Conservation (phyloP, 1,140 invertebrate genomes). For the Drosophila repleta region DNA sequence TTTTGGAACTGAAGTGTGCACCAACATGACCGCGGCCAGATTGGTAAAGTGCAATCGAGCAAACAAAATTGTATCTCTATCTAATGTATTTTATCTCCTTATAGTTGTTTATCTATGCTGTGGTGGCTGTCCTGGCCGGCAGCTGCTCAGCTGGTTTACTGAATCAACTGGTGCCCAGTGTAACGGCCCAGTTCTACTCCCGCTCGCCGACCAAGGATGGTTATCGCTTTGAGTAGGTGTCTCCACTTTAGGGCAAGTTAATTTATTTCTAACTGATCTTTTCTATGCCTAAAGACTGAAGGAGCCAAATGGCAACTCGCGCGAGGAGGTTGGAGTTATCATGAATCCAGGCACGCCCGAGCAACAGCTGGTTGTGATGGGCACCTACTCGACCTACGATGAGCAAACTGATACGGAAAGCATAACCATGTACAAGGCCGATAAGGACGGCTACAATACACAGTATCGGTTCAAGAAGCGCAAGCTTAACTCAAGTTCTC, state of each 20-base stretch:
- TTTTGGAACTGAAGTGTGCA: conserved; percentile 65
- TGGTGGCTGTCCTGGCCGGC: conserved; percentile 60
- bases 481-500: conserved; percentile 61
- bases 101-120: conserved; percentile 57
- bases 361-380: conserved; percentile 78
- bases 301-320: conserved; percentile 73
- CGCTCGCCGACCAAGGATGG: conserved; percentile 60
- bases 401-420: conserved; percentile 76
- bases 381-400: conserved; percentile 61
- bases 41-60: conserved; percentile 56
- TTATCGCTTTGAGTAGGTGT: conserved; percentile 67
- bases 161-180: conserved; percentile 46
- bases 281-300: conserved; percentile 33
- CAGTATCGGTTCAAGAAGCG: conserved; percentile 76
- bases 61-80: not conserved
- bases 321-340: conserved; percentile 75
- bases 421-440: conserved; percentile 78
- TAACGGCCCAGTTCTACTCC: conserved; percentile 49
- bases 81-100: not conserved
- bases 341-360: conserved; percentile 75
- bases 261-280: not conserved
- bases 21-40: conserved; percentile 74
- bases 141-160: conserved; percentile 59
- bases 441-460: conserved; percentile 79
- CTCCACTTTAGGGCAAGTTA: not conserved